A percentile compares a stretch with the other conserved stretches of the same genome.
Evolutionary conservation across 2,113 vertebrate genomes (phyloP).

Genomic region (Pygoscelis adeliae): DNA sequence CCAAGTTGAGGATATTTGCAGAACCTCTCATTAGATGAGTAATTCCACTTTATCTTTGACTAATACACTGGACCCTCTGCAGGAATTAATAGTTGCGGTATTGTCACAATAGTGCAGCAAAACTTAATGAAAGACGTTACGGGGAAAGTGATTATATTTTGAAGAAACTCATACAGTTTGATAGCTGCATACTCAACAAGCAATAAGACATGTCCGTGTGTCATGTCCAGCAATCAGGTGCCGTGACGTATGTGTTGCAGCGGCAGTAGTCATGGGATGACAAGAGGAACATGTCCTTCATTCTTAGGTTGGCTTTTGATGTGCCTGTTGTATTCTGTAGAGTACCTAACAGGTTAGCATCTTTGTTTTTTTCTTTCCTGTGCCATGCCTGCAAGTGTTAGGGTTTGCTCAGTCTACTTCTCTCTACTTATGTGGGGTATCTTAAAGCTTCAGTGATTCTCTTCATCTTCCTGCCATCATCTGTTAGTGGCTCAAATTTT

Average conservation of each 20-base stretch:
- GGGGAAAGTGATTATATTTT: neutral
- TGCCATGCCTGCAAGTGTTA: neutral
- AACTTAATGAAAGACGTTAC: neutral
- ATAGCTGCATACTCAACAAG: neutral
- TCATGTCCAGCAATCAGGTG: neutral
- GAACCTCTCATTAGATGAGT: neutral
- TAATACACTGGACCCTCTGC: neutral
- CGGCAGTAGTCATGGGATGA: neutral
- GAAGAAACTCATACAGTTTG: neutral
- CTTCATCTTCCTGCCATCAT: neutral
- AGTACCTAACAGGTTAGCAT: neutral
- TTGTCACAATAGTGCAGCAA: neutral
- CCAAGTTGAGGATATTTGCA: neutral
- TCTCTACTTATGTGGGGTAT: neutral
- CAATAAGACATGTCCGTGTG: neutral
- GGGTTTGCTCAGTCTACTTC: neutral
- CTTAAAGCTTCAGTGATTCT: neutral
- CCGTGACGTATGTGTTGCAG: fast-evolving
- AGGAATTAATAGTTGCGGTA: neutral
- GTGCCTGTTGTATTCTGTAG: neutral
- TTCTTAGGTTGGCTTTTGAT: neutral
- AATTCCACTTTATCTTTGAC: neutral
- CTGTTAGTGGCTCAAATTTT: neutral
- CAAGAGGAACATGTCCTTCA: neutral
- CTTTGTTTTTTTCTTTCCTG: neutral